Evolutionary conservation across 2,888 invertebrate species (phyloP), one percentile per base, ranked within the genome.

Genomic region (Patella depressa): DNA sequence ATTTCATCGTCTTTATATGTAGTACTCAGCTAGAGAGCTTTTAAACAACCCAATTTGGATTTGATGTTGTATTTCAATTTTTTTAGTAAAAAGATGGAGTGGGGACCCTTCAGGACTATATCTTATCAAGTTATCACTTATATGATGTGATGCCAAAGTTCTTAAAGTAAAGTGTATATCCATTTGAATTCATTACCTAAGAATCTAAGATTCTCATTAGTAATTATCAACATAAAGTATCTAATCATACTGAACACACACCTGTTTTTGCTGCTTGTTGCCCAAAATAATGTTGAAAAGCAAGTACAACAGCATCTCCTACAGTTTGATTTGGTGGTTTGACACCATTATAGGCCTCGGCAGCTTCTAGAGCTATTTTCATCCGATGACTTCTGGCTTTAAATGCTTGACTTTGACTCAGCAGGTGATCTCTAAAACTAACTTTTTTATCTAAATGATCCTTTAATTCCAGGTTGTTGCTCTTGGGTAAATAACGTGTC

Each of bases 261-360:
- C 45, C 45, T 29, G 53, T 72, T 14, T 72, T 24, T 19, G 53
- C n/a, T 11, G 72, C 45, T 29, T 53, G 72, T 15, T 45, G 19
- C 4, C 73, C 77, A n/a, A 59, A 19, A 34, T 73, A 73, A 45
- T 80, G 83, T 53, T 80, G 79, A 65, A 84, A 79, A 12, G 89
- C 87, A 76, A 85, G 82, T n/a, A 85, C 86, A 4, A 91, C 88
- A 71, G 90, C 89, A 82, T 91, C 90, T 3, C 90, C 90, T 11
- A 91, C 90, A 5, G 90, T 90, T 83, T 89, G 88, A 78, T 90
- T 89, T 3, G 90, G 90, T 2, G 90, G 90, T 75, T 89, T 90
- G 72, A 88, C 86, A 53, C 88, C 84, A 71, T 89, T 88, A 82
- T 90, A 91, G 5, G 89, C 88, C 79, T 89, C 87, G 2, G 90